These are phyloP conservation scores for Paraescarpia echinospica DNA, from an alignment of 1,140 invertebrate genomes.

Conservation along the genomic window DNA sequence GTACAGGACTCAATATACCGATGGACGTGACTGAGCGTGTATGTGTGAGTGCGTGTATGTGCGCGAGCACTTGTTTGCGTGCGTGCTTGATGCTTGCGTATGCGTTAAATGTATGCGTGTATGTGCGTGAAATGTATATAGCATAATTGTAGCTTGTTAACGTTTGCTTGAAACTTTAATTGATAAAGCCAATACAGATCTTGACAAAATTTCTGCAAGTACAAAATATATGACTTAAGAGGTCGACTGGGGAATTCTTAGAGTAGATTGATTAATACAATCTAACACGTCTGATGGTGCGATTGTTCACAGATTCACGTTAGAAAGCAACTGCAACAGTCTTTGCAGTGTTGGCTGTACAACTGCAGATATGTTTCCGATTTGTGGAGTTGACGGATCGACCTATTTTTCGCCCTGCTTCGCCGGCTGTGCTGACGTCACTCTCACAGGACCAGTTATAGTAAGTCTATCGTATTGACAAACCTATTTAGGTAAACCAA, in stretches of 20 bases:
- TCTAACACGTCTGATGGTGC: not conserved
- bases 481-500: not conserved
- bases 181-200: too few species aligned
- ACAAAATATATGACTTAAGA: too few species aligned
- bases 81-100: too few species aligned
- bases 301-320: not conserved
- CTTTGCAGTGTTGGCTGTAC: constrained; percentile 79
- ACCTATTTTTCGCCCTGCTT: constrained; percentile 93
- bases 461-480: not conserved
- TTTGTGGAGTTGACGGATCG: constrained; percentile 91
- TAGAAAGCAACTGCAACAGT: constrained; percentile 74
- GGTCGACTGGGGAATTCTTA: not conserved
- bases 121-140: too few species aligned
- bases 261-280: not conserved
- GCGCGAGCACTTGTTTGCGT: too few species aligned
- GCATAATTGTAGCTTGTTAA: too few species aligned
- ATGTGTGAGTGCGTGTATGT: too few species aligned
- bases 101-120: too few species aligned
- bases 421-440: constrained; percentile 72
- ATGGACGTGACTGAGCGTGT: too few species aligned
- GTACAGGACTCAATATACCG: too few species aligned
- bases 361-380: constrained; percentile 84
- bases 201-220: too few species aligned
- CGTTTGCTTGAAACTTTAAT: too few species aligned
- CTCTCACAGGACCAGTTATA: not conserved